A percentile compares a stretch with the other conserved stretches of the same genome.
phyloP scores from a whole-genome alignment of 2,888 invertebrate species.

The Acronicta alni region DNA sequence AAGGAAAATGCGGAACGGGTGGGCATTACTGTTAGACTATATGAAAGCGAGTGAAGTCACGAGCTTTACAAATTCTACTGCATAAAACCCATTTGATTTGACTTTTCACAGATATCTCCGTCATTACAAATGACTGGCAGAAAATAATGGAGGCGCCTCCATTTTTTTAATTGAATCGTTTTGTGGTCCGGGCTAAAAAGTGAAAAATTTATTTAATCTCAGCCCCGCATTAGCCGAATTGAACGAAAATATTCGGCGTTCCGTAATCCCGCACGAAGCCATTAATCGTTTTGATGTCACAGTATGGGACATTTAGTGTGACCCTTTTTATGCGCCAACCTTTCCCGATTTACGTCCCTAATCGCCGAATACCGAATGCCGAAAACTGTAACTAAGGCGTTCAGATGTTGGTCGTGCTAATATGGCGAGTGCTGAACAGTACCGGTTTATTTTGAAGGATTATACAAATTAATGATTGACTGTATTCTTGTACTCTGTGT shows the following conservation, averaged over 20 bases:
- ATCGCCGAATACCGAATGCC: slow-evolving; percentile 76
- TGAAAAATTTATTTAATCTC: slow-evolving; percentile 76
- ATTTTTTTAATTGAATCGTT: slow-evolving; percentile 60
- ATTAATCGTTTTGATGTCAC: slow-evolving; percentile 88
- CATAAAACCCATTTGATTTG: slow-evolving; percentile 47
- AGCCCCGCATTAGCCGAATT: slow-evolving; percentile 78
- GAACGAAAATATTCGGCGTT: slow-evolving; percentile 82
- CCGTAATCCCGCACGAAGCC: slow-evolving; percentile 78
- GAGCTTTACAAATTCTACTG: slow-evolving; percentile 42
- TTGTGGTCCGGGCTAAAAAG: slow-evolving; percentile 61
- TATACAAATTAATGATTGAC: slow-evolving; percentile 61
- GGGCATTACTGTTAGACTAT: slow-evolving; percentile 29
- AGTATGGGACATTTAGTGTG: slow-evolving; percentile 88
- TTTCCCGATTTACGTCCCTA: slow-evolving; percentile 79
- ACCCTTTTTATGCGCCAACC: slow-evolving; percentile 85
- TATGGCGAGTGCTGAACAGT: slow-evolving; percentile 68
- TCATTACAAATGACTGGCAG: slow-evolving; percentile 55
- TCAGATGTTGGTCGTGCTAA: slow-evolving; percentile 68
- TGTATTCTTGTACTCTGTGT: slow-evolving; percentile 34
- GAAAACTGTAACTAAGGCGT: slow-evolving; percentile 72
- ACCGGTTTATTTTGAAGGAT: slow-evolving; percentile 57
- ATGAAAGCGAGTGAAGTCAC: slow-evolving; percentile 30
- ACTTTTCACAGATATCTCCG: slow-evolving; percentile 50
- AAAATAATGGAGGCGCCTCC: slow-evolving; percentile 50
- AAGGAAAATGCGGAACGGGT: slow-evolving; percentile 39